Percentiles rank a stretch among this genome's conserved stretches.
phyloP scores from a whole-genome alignment of 64 coral and sea anemone genomes.

The Pachyseris speciosa region DNA sequence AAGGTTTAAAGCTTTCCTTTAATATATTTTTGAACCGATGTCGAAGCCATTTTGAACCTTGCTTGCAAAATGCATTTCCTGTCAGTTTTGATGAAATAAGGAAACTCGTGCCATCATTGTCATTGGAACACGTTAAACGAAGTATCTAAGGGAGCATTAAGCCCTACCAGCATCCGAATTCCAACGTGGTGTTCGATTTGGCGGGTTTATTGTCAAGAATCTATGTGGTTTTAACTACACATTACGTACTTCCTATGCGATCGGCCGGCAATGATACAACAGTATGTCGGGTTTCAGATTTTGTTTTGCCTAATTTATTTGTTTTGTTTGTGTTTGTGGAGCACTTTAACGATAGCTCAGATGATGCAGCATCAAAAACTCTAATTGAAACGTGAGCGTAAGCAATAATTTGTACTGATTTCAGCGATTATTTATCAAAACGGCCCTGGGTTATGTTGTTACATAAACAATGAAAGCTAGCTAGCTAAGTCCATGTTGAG shows the following conservation, averaged over 20 bases:
- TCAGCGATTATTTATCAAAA: not conserved
- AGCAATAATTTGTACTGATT: not conserved
- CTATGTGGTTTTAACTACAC: not conserved
- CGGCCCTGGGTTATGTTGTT: too few species aligned
- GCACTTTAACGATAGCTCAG: not conserved
- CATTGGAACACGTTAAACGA: not conserved
- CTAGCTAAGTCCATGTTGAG: not conserved
- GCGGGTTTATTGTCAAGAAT: not conserved
- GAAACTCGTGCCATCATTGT: not conserved
- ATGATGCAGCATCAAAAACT: not conserved
- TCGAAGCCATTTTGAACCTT: slow-evolving; percentile 1
- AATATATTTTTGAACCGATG: not conserved
- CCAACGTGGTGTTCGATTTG: not conserved
- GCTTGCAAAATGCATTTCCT: slow-evolving; percentile 34
- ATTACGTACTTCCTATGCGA: not conserved
- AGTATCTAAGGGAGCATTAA: not conserved
- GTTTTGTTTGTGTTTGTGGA: slow-evolving; percentile 1
- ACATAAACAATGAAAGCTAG: too few species aligned
- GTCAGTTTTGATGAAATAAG: slow-evolving; percentile 39
- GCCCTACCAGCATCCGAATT: not conserved
- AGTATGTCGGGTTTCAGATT: not conserved
- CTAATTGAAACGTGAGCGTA: not conserved
- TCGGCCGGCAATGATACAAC: not conserved
- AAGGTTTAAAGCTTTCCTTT: not conserved
- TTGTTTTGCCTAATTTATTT: not conserved